Evolutionary conservation across 2,888 invertebrate species (phyloP), one percentile per base, ranked within the genome.

Genomic region (Eudasyphora cyanicolor): DNA sequence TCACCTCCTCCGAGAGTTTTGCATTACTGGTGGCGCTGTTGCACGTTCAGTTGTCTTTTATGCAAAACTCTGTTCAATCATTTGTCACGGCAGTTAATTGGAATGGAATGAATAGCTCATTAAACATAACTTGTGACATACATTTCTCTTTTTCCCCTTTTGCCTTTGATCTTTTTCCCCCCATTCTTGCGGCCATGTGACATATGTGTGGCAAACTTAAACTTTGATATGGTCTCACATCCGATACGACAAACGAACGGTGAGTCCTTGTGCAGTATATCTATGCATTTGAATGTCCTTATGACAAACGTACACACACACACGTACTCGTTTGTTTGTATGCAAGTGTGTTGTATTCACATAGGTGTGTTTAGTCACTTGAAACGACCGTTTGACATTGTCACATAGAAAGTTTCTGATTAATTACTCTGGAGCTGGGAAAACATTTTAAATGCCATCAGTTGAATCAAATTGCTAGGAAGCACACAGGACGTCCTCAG

Each of bases 341-440:
- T 51, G 17, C 35, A 27, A 8, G 12, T 54, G 12, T 54, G 29
- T 21, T 29, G 17, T 19, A 38, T 29, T 27, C 60, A 60, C 17
- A n/a, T 19, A 24, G 57, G 21, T 73, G 67, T 42, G n/a, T 74
- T 24, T 73, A 62, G 62, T 60, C 29, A 29, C 3, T 29, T 60
- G 49, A 21, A 64, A 76, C 42, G 62, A 69, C 42, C 79, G 74
- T 83, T 83, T 79, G 62, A 69, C 62, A 77, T 42, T 74, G 82
- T 82, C 82, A 76, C 73, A 74, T 69, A n/a, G 79, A 74, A 71
- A 57, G 57, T 69, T 27, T 42, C 17, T 73, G 76, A 79, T 82
- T 80, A 78, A 82, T 71, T 80, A 76, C 45, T 78, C 69, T 74
- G 67, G 77, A 60, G 60, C 75, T 80, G 32, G 27, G 14, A 29